A percentile compares a stretch with the other conserved stretches of the same genome.
These are phyloP conservation scores for Calypte anna DNA, from an alignment of 2,113 vertebrate genomes.

Conservation along the genomic window DNA sequence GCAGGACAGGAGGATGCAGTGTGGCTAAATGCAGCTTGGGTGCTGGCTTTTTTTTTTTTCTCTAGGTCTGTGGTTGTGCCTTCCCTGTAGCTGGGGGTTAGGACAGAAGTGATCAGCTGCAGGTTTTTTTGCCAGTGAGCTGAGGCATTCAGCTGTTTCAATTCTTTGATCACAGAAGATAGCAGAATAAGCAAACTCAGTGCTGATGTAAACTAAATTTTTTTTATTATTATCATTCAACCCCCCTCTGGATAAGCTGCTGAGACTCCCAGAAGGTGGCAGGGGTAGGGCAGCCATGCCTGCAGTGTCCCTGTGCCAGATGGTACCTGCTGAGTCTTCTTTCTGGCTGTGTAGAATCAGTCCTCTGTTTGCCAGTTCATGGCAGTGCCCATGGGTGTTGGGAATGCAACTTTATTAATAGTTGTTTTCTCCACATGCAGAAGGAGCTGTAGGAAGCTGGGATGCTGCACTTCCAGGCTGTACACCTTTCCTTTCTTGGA, in stretches of 20 bases:
- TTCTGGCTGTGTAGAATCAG: neutral
- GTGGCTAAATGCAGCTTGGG: constrained; percentile 29
- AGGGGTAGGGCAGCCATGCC: rapidly evolving
- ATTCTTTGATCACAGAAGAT: constrained; percentile 51
- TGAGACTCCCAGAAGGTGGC: neutral
- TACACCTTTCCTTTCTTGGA: neutral
- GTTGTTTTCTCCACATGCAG: neutral
- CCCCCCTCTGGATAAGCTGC: neutral
- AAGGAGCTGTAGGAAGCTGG: neutral
- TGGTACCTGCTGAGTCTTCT: neutral
- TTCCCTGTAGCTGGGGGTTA: neutral
- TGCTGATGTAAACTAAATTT: neutral
- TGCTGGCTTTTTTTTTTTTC: neutral
- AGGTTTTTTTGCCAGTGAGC: constrained; percentile 41
- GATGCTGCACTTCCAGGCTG: neutral
- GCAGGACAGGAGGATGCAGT: constrained; percentile 34
- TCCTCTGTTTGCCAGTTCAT: neutral
- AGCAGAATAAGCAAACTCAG: neutral
- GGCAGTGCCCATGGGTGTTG: neutral
- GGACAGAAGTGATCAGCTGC: neutral
- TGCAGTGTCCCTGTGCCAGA: neutral
- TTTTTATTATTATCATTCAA: too few species aligned
- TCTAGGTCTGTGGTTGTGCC: neutral
- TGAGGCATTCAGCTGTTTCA: constrained; percentile 38
- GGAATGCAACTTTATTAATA: neutral